Conservation (phyloP, 2,797 vertebrate species). For the Hephaestus fuliginosus region DNA sequence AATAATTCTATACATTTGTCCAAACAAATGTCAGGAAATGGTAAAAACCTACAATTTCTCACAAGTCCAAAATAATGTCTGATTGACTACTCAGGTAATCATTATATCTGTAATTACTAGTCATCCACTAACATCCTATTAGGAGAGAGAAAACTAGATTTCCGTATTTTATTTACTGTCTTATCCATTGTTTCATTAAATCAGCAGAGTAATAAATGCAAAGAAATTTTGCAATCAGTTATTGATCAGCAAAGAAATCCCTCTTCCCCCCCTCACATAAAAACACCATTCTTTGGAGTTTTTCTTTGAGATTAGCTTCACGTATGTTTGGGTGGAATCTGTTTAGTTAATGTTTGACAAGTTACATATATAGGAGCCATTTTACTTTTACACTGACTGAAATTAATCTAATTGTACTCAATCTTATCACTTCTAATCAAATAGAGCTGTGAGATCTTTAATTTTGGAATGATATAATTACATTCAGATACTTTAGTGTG, state of each 20-base stretch:
- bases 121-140: not conserved
- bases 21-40: not conserved
- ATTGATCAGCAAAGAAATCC: too few species aligned
- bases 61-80: too few species aligned
- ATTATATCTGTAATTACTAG: not conserved
- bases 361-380: not conserved
- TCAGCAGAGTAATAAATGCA: not conserved
- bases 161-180: not conserved
- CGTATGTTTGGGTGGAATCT: not conserved
- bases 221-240: not conserved
- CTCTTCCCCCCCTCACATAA: not conserved
- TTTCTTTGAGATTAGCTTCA: not conserved
- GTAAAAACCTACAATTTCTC: not conserved
- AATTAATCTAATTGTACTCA: slow-evolving; percentile 11
- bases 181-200: not conserved
- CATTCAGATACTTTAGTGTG: not conserved
- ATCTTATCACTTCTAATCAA: slow-evolving; percentile 8
- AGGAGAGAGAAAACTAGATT: not conserved
- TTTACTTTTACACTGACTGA: not conserved
- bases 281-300: not conserved
- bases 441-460: too few species aligned
- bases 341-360: not conserved
- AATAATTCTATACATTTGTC: not conserved
- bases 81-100: not conserved
- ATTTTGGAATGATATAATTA: slow-evolving; percentile 19